Percentiles rank a stretch among this genome's conserved stretches.
phyloP scores from a whole-genome alignment of 2,113 vertebrate species.

The Cyprinodon brontotheroides region DNA sequence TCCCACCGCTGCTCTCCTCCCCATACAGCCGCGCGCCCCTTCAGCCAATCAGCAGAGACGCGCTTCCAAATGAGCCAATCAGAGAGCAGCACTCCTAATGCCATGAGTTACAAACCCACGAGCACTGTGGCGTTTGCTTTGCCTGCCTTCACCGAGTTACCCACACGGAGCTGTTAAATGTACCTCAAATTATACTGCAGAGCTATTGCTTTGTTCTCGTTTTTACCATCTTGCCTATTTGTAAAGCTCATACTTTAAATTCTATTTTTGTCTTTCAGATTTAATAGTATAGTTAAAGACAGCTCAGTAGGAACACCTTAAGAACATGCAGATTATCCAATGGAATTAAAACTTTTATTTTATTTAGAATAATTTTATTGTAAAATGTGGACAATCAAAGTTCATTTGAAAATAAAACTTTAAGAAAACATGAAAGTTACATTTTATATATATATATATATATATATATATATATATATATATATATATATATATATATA shows the following conservation, averaged over 20 bases:
- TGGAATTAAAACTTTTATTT: background rate
- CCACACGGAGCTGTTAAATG: background rate
- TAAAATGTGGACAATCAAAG: background rate
- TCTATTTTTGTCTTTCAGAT: too few relatives aligned
- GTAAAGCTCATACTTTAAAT: background rate
- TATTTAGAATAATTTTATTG: background rate
- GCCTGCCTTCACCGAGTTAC: background rate
- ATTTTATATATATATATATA: too few relatives aligned
- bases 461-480: too few relatives aligned
- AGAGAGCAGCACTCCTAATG: constrained; percentile 35
- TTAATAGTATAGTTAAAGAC: too few relatives aligned
- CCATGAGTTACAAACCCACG: constrained; percentile 4
- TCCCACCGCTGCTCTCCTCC: constrained; percentile 8
- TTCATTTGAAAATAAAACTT: background rate
- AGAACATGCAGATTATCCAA: too few relatives aligned
- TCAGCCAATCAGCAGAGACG: constrained; percentile 44
- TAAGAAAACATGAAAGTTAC: too few relatives aligned
- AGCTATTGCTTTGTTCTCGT: background rate
- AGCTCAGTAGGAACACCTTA: too few relatives aligned
- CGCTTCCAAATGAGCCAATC: constrained; percentile 65
- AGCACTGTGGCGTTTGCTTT: background rate
- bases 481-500: too few relatives aligned
- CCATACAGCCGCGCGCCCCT: constrained; percentile 40
- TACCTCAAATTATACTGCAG: background rate
- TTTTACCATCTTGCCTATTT: background rate